Conservation (phyloP, 2,797 vertebrate genomes). For the Sebastes itinus region DNA sequence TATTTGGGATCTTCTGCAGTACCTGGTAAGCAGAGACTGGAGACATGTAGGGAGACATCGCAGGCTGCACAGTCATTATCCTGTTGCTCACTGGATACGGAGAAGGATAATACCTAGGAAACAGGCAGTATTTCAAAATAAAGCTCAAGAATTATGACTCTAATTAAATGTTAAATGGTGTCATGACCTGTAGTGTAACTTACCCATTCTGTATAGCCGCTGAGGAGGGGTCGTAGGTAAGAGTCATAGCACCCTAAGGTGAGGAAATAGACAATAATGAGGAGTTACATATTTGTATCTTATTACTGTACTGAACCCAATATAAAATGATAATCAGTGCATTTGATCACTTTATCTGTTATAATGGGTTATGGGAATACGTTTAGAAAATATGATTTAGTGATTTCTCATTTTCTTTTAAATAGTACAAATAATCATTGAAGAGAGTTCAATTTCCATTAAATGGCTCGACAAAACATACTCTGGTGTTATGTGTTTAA, state of each 20-base stretch:
- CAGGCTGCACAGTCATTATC: slow-evolving; percentile 95
- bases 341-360: background rate
- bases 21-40: slow-evolving; percentile 99
- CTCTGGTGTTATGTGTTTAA: background rate
- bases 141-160: background rate
- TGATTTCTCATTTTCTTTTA: background rate
- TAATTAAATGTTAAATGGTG: background rate
- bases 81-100: slow-evolving; percentile 98
- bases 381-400: background rate
- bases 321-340: background rate
- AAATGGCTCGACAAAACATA: background rate
- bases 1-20: slow-evolving; percentile 15
- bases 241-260: slow-evolving; percentile 93
- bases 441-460: background rate
- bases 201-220: slow-evolving; percentile 98
- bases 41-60: slow-evolving; percentile 96
- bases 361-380: background rate
- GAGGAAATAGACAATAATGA: slow-evolving; percentile 25
- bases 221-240: slow-evolving; percentile 95
- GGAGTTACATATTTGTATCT: background rate
- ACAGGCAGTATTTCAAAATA: slow-evolving; percentile 55
- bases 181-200: slow-evolving; percentile 25
- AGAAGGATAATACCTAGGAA: slow-evolving; percentile 91
- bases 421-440: background rate
- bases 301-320: background rate